Base-by-base conservation (phyloP, 2,888 invertebrate genomes). In the Eristalis intricaria region DNA sequence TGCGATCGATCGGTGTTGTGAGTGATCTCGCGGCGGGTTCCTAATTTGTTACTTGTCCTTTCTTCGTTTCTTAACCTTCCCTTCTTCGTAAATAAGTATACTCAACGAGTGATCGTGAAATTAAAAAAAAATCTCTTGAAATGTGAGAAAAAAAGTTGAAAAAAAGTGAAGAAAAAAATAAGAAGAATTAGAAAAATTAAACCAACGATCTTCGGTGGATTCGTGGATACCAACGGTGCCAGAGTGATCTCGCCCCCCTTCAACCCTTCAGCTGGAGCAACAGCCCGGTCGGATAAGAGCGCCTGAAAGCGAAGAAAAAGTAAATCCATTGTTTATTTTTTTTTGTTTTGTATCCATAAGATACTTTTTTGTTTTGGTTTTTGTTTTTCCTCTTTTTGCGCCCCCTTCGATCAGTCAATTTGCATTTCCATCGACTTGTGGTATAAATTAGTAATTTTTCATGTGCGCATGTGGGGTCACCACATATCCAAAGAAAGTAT, bases 231-330 rank as follows among this genome's bases (percentile, higher is more conserved):
- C 60, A 19, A 19, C 43, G 7, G 43, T 19, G 15, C 43, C 15
- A n/a, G 26, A 26, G 15, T 15, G 60, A 60, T 60, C 60, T 22
- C 22, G 60, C 8, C n/a, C 60, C 7, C 4, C 60, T n/a, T n/a
- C n/a, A n/a, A 2, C 23, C 13, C 60, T 13, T 13, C 60, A 82
- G 32, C 64, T 35, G 58, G 15, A 69, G 71, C 70, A 70, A 66
- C 75, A 75, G 73, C 71, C 76, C 84, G 73, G 23, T 83, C 82
- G 87, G 84, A 83, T 80, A 76, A 19, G 82, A 79, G 69, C 61
- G 69, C 61, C 74, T 19, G 61, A 70, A 69, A 26, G 50, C 50
- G n/a, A 19, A 50, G 26, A 77, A 75, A 83, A 73, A 73, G 78
- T 60, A 60, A 60, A 26, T 60, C 82, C 81, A 74, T 32, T 86